A percentile compares a stretch with the other conserved stretches of the same genome.
Evolutionary conservation across 2,113 vertebrate genomes (phyloP).

Genomic region (Panurus biarmicus): DNA sequence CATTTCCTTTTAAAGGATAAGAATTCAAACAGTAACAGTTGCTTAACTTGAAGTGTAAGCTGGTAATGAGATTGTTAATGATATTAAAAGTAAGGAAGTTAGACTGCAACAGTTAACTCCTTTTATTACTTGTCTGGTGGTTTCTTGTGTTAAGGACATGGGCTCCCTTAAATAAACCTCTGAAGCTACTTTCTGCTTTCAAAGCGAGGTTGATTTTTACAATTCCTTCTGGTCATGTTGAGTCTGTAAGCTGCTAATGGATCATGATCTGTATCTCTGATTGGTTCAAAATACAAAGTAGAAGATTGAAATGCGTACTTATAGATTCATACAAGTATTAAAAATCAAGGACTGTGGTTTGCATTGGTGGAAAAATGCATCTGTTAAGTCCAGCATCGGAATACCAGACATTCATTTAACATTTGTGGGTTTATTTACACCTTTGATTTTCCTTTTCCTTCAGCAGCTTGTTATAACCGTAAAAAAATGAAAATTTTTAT

Average conservation of each 20-base stretch:
- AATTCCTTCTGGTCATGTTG: background rate
- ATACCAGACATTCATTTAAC: conserved; percentile 3
- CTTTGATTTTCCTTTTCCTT: conserved; percentile 40
- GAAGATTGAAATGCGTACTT: background rate
- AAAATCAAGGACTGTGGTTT: background rate
- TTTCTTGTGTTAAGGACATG: background rate
- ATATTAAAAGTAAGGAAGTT: background rate
- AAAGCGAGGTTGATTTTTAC: background rate
- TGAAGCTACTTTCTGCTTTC: background rate
- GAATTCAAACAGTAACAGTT: background rate
- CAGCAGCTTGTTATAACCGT: conserved; percentile 21
- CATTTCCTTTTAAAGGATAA: background rate
- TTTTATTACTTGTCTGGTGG: background rate
- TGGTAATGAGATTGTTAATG: background rate
- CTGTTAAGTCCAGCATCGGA: background rate
- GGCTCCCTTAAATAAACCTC: background rate
- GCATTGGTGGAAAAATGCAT: background rate
- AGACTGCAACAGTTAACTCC: background rate
- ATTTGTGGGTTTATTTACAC: conserved; percentile 24
- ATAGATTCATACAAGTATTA: background rate
- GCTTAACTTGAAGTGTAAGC: background rate
- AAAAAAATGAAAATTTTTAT: background rate
- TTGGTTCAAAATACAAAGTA: background rate
- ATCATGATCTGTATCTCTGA: background rate
- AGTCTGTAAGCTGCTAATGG: background rate